Base-by-base conservation (phyloP, 1,140 invertebrate genomes). In the Eulimnadia texana region DNA sequence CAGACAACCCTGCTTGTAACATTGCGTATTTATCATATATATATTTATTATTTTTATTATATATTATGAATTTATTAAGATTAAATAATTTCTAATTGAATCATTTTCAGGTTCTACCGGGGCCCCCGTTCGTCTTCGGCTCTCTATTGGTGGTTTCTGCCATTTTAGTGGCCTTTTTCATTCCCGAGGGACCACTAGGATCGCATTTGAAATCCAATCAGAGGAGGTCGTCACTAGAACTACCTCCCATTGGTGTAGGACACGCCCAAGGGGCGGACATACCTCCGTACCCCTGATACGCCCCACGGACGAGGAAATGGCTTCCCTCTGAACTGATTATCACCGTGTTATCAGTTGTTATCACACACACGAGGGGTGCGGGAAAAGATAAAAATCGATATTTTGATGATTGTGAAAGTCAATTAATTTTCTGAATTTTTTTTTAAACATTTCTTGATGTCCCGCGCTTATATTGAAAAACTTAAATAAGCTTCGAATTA, bases 101-200 rank as follows among this genome's bases (percentile, higher is more conserved):
- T 19, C 9, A 42, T 27, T 52, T 53, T 9, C 78, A 88, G 74
- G 74, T 97, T 67, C 84, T 98, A 66, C 95, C 95, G 52, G 96
- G 96, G n/a, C 96, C 96, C 53, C 95, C 96, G n/a, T 99, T 99
- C 78, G 90, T 98, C 28, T 94, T 99, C 77, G 97, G 96, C 60
- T 91, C 95, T 57, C 78, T 99, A 69, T 80, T 99, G 71, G 96
- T 98, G 58, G 86, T 98, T 65, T 86, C 92, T 72, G 96, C 96
- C 28, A 79, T 98, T 68, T 74, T 95, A 62, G 90, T 97, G 64
- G 88, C 92, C 51, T 82, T 87, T 55, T 93, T 94, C 75, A 90
- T 96, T 70, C 91, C 92, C 29, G 87, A 90, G 68, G 54, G 58
- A 60, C 27, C 68, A 64, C 52, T 71, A 64, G 63, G 65, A 33